These are phyloP conservation scores for Stichodactyla mertensii DNA, from an alignment of 64 coral and sea anemone species.

Conservation along the genomic window DNA sequence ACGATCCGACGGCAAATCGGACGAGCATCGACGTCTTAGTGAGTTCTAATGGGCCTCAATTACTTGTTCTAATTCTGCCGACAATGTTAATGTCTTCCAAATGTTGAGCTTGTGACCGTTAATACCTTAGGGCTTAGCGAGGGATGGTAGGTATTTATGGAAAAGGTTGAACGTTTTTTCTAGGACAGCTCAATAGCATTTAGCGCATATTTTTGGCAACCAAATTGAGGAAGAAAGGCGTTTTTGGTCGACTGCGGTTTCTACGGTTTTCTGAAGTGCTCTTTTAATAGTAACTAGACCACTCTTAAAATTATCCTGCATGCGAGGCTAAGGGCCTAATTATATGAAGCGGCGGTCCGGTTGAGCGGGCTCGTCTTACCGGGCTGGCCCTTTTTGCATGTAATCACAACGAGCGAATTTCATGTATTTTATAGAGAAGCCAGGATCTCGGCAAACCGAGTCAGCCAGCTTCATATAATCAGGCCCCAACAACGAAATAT, in stretches of 20 bases:
- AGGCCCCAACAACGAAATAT: too few species aligned
- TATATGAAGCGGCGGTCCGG: too few species aligned
- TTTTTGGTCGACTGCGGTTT: not conserved
- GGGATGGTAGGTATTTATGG: not conserved
- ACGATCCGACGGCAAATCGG: not conserved
- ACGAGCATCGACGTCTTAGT: not conserved
- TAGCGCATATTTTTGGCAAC: not conserved
- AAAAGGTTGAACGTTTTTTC: not conserved
- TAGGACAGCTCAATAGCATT: not conserved
- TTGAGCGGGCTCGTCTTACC: too few species aligned
- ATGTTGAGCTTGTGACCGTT: not conserved
- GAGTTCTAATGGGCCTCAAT: not conserved
- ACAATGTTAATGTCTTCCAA: conserved; percentile 15
- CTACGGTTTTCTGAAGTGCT: not conserved
- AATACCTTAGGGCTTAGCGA: not conserved
- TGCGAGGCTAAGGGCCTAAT: too few species aligned
- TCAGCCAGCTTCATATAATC: too few species aligned
- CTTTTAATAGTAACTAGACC: too few species aligned
- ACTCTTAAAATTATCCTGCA: too few species aligned
- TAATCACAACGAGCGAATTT: too few species aligned
- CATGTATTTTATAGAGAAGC: too few species aligned
- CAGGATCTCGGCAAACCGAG: too few species aligned
- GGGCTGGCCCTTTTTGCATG: too few species aligned
- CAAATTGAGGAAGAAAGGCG: not conserved
- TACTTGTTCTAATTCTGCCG: conserved; percentile 5